Base-by-base conservation (phyloP, 2,888 invertebrate genomes). In the Cistogaster globosa region DNA sequence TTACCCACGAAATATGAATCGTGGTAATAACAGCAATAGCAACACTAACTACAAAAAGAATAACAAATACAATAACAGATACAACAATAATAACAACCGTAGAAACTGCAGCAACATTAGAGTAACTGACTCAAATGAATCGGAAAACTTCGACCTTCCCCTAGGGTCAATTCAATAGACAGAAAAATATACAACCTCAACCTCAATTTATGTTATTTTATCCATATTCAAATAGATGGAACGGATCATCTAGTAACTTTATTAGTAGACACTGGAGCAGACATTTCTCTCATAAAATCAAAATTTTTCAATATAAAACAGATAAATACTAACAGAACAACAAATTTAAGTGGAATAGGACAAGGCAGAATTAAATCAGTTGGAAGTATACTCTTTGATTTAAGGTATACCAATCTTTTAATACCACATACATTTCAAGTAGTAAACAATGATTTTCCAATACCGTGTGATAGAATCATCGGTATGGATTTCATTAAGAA, bases 261-360 rank as follows among this genome's bases (percentile, higher is more conserved):
- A 14, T 22, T 65, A 45, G 60, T 51, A 18, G 72, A 72, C 16
- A 74, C 74, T 16, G 78, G 78, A 53, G 69, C 78, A 12, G 78
- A 80, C n/a, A 60, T 80, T n/a, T 74, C 80, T 11, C 14, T 74
- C 11, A 51, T 74, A 58, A 80, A 68, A 53, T 9, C 14, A 18
- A 26, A 18, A 22, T 16, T n/a, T 26, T 38, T 74, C 6, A 22
- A 14, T 26, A 6, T 4, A 16, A 36, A 62, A 1, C 12, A 51
- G 57, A 60, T 68, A 22, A 58, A 81, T 48, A 58, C n/a, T 8
- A 36, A 42, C 9, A 38, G 11, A 51, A 60, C 16, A 60, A 62
- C 68, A 9, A 14, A 26, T 26, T 26, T 77, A 26, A 77, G 68
- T 38, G 77, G 60, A 45, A 77, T 68, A 77, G 68, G 62, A 58